Conservation (phyloP, 2,797 vertebrate genomes). For the Coluber constrictor region DNA sequence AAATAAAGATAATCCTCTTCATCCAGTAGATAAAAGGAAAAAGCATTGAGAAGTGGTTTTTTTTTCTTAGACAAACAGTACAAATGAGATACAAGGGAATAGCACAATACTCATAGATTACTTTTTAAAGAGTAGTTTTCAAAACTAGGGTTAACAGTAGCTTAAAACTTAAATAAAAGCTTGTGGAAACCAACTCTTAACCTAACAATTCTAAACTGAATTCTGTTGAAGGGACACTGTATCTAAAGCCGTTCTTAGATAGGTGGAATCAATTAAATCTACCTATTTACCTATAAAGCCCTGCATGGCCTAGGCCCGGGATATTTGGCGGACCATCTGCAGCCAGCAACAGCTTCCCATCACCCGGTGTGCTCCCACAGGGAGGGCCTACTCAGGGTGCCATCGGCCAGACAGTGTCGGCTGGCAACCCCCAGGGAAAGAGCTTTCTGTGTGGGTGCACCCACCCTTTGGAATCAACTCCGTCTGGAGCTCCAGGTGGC, state of each 20-base stretch:
- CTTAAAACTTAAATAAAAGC: neutral
- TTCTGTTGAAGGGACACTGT: neutral
- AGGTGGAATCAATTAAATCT: neutral
- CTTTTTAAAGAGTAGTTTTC: neutral
- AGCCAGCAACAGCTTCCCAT: too few relatives aligned
- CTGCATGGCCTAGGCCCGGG: too few relatives aligned
- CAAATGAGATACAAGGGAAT: neutral
- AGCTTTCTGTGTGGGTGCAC: too few relatives aligned
- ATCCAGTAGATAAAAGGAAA: neutral
- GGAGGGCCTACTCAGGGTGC: too few relatives aligned
- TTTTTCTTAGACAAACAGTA: neutral
- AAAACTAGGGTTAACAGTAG: neutral
- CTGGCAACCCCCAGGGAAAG: too few relatives aligned
- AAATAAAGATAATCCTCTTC: neutral
- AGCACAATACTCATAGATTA: neutral
- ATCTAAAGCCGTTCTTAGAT: neutral
- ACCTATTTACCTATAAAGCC: too few relatives aligned
- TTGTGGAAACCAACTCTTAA: neutral
- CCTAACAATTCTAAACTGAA: neutral
- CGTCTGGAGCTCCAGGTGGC: too few relatives aligned
- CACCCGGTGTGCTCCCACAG: too few relatives aligned
- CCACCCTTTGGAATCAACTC: too few relatives aligned
- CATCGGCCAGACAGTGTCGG: too few relatives aligned
- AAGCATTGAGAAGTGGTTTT: neutral
- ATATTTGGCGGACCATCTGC: too few relatives aligned